Base-by-base conservation (phyloP, 2,113 vertebrate species). In the Haemorhous mexicanus region DNA sequence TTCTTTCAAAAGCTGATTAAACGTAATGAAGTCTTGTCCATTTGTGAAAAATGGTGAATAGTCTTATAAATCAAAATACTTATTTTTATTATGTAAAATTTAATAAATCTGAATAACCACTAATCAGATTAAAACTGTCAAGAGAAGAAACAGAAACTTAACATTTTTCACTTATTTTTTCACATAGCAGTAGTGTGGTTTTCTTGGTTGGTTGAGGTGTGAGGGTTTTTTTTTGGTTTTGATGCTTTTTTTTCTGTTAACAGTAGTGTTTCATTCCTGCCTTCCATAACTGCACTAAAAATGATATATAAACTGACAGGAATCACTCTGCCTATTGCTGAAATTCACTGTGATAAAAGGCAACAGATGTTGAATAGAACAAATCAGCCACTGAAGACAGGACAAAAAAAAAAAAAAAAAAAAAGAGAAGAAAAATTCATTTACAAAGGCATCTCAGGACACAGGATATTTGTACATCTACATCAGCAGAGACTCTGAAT, bases 281-380 rank as follows among this genome's bases (percentile, higher is more conserved):
- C 30, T 82, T 53, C 56, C 15, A 30, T 52, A 94, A 79, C 30
- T 68, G n/a, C 28, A 77, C 32, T 69, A n/a, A 85, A 94, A 90
- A 58, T 63, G 1, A 85, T 68, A 75, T 26, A 63, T 55, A 76
- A 92, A 66, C 26, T 76, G 62, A 76, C 84, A 37, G 18, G 23
- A 90, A 75, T 47, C 39, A 72, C 47, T 87, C 23, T 89, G 12
- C 37, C 68, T 93, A 7, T 46, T 89, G 77, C 64, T 94, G 46
- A 87, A 93, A 85, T 59, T 91, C 58, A 83, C 30, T 79, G 64
- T 78, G 53, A 87, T 90, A 90, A 96, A 85, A 90, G 63, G 70
- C 39, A 92, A 90, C 75, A 94, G 79, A 88, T 79, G 56, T 35
- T 75, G 67, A 88, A 43, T n/a, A 75, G 84, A 49, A 87, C 33